A percentile compares a stretch with the other conserved stretches of the same genome.
These are phyloP conservation scores for Podilymbus podiceps DNA, from an alignment of 2,113 vertebrate species.

Conservation along the genomic window DNA sequence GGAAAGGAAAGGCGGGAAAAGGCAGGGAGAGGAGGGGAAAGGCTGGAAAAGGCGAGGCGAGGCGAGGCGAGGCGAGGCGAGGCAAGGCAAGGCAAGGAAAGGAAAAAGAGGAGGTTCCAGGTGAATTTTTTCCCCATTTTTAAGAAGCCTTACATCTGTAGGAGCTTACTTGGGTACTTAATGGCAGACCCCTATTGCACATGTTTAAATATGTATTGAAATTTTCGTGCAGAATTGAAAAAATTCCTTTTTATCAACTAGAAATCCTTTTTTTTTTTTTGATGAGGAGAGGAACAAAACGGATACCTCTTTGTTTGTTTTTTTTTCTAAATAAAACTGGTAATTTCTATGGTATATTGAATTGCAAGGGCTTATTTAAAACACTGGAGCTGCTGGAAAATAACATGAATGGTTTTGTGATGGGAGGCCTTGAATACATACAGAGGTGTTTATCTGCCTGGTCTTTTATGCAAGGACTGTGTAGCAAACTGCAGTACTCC, in stretches of 20 bases:
- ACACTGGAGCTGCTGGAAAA: background rate
- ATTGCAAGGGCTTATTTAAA: background rate
- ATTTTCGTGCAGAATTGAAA: background rate
- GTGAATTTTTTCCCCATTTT: background rate
- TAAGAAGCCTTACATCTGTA: background rate
- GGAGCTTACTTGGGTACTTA: background rate
- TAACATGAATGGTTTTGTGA: background rate
- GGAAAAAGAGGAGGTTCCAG: background rate
- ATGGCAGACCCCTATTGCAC: background rate
- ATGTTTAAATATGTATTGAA: background rate
- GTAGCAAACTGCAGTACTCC: background rate
- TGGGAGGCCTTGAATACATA: background rate
- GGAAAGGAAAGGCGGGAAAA: too few relatives aligned
- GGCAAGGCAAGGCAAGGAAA: too few relatives aligned
- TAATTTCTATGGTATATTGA: background rate
- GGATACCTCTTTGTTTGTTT: background rate
- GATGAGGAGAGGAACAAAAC: background rate
- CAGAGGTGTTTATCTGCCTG: background rate
- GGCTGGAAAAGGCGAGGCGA: too few relatives aligned
- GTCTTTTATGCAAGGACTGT: background rate
- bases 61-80: too few relatives aligned
- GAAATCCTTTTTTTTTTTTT: background rate
- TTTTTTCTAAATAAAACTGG: background rate
- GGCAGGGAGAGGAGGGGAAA: too few relatives aligned
- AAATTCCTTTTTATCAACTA: background rate